Evolutionary conservation across 2,797 vertebrate genomes (phyloP), one percentile per base, ranked within the genome.

Genomic region (Picus viridis): DNA sequence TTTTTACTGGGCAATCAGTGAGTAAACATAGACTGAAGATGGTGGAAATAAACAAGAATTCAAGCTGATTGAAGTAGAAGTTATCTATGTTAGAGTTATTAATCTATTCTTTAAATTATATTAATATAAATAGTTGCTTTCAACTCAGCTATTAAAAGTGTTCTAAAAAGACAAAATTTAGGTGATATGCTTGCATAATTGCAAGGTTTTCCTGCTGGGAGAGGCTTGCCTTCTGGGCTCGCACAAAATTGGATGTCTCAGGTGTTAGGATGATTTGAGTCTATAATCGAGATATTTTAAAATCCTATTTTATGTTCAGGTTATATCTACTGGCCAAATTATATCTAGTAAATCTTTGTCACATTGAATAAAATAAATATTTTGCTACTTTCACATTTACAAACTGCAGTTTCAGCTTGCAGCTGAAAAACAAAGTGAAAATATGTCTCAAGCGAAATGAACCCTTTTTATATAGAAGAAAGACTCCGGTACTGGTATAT

Each of bases 21-120:
- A 65, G 29, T 2, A 81, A 65, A 3, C 9, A 43, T 32, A 0
- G 0, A 29, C 15, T 70, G 22, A 83, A 69, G 14, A 36, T 19
- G 6, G 6, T 5, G 64, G n/a, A 89, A 83, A 51, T 6, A 78
- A 74, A 39, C 47, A 73, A 53, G 16, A 76, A 61, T 85, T 71
- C 32, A 74, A 15, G 32, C 43, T 76, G 13, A 62, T 87, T 62
- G 51, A 91, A 83, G 14, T 1, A 62, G 15, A 56, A 57, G 4
- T 64, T 77, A 45, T n/a, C 3, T 47, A 4, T 13, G 2, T 41
- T 61, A 32, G 2, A 61, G 2, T 53, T 91, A 45, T 74, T 62
- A 89, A 76, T 53, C 3, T 73, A 6, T 29, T 7, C 3, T 67
- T 53, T 30, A 67, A 72, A 76, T 3, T 39, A 9, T 30, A 8